Evolutionary conservation across 2,888 invertebrate species (phyloP), one percentile per base, ranked within the genome.

Genomic region (Salticus scenicus): DNA sequence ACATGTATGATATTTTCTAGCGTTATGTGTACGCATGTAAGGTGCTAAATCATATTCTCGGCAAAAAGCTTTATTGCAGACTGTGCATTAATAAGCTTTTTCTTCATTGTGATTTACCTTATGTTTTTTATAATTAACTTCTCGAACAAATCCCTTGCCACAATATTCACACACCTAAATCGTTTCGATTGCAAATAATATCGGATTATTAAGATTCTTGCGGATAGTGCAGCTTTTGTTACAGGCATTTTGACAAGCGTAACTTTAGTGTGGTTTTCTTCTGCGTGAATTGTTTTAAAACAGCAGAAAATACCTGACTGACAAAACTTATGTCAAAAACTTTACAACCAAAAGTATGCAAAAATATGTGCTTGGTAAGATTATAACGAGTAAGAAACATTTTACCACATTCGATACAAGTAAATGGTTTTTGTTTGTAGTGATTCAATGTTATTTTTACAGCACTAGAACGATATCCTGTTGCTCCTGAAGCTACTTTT

Each of bases 371-470:
- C 84, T 99, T 93, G 0, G 99, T 99, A 28, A 99, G 93, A 91
- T 99, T 99, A 92, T 99, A 99, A 91, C 99, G 99, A 0, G 99
- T 99, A 91, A 98, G 99, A 93, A 99, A 99, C 0, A 97, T 95
- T 92, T 99, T 99, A 0, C 98, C 98, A 90, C 99, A 99, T 89
- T 98, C 98, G 0, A 95, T 94, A 90, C 99, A 99, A 7, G 96
- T 96, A 92, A 98, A 98, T 72, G 96, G 97, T 91, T 98, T 98
- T 31, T 87, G 88, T 67, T 89, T 89, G 28, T 71, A 79, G 47
- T 78, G 70, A 27, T 80, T 75, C 12, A 80, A 33, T 33, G 80
- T 86, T 41, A 70, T 79, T 41, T 80, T 64, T 20, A 75, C 67
- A 5, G 86, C 76, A 33, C 83, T 84, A 14, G 73, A 37, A 27